phyloP scores from a whole-genome alignment of 2,888 invertebrate genomes.

The Nomada ruficornis region DNA sequence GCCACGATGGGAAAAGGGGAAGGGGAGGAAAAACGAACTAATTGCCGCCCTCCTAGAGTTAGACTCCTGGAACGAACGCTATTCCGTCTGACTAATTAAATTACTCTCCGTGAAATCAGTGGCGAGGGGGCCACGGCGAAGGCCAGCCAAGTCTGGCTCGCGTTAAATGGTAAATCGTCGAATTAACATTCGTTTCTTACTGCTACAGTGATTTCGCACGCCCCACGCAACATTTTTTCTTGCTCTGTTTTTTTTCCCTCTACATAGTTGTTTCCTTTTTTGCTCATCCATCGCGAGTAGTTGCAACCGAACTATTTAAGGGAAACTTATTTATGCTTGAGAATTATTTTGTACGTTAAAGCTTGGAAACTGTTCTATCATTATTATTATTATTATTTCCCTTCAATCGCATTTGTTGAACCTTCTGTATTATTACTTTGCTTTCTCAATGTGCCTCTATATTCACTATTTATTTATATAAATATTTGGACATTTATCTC shows the following conservation, averaged over 20 bases:
- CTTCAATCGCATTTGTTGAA: no score
- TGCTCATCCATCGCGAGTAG: neutral
- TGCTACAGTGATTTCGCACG: slow-evolving; percentile 45
- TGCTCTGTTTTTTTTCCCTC: neutral
- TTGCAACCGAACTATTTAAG: neutral
- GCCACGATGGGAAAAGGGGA: slow-evolving; percentile 64
- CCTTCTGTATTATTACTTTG: no score
- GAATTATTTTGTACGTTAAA: no score
- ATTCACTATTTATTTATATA: no score
- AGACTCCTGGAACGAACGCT: slow-evolving; percentile 67
- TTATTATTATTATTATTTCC: no score
- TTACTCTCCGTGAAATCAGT: slow-evolving; percentile 69
- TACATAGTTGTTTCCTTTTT: neutral
- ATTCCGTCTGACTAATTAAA: slow-evolving; percentile 71
- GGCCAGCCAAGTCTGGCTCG: slow-evolving; percentile 32
- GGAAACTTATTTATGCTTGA: no score
- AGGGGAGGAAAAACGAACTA: slow-evolving; percentile 59
- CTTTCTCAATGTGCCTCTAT: no score
- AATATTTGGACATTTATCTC: no score
- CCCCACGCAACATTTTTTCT: slow-evolving; percentile 37
- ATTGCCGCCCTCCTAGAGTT: slow-evolving; percentile 57
- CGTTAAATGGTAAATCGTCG: slow-evolving; percentile 64
- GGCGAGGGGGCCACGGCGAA: slow-evolving; percentile 31
- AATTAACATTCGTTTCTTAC: slow-evolving; percentile 63
- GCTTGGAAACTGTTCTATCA: no score